Percentiles rank a stretch among this genome's conserved stretches.
These are phyloP conservation scores for Erethizon dorsatum DNA, from an alignment of 2,797 vertebrate species.

Conservation along the genomic window DNA sequence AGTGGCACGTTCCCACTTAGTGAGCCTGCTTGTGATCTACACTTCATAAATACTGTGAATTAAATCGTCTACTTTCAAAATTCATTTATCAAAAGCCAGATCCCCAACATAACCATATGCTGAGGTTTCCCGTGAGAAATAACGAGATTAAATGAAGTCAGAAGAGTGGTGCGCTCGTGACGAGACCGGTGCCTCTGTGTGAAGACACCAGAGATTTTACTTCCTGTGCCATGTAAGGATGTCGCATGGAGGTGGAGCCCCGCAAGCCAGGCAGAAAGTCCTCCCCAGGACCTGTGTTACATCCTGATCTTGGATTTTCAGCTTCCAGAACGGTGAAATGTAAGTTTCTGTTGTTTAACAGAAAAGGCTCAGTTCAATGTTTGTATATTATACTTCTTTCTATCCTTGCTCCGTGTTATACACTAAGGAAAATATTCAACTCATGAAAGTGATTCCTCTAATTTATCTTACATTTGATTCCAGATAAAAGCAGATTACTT, in stretches of 20 bases:
- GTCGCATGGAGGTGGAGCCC: no score
- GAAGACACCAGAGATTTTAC: neutral
- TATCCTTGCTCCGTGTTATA: neutral
- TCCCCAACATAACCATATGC: neutral
- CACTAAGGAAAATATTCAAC: neutral
- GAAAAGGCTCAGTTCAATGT: neutral
- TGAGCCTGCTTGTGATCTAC: neutral
- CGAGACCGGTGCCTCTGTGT: neutral
- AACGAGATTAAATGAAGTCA: neutral
- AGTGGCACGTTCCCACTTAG: neutral
- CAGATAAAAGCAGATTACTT: neutral
- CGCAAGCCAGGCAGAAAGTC: neutral
- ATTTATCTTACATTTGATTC: neutral
- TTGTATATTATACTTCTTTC: neutral
- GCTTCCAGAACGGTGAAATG: neutral
- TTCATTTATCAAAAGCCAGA: neutral
- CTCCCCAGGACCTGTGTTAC: no score
- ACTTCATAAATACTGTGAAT: neutral
- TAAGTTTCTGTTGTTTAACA: neutral
- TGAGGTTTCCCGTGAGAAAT: neutral
- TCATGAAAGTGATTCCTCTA: neutral
- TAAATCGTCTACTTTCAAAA: neutral
- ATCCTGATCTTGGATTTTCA: neutral
- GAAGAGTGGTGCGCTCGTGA: neutral
- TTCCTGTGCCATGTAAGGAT: neutral